These are phyloP conservation scores for Agrotis ipsilon DNA, from an alignment of 2,888 invertebrate species.

Conservation along the genomic window DNA sequence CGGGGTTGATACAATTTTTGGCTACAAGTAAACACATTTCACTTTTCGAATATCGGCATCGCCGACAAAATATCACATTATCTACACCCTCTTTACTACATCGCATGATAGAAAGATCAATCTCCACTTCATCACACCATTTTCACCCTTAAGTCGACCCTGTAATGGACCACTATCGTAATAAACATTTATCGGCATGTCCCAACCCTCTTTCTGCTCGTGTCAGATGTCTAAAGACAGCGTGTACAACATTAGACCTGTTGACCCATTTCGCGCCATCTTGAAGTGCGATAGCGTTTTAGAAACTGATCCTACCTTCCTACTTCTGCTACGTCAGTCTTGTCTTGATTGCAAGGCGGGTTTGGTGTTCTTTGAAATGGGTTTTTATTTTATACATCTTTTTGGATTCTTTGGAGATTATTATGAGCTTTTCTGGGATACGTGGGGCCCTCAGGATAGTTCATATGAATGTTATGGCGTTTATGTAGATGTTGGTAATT, in stretches of 20 bases:
- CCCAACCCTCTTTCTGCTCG: slow-evolving; percentile 47
- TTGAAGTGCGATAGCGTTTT: slow-evolving; percentile 30
- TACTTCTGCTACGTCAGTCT: slow-evolving; percentile 2
- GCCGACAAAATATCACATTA: too few species aligned
- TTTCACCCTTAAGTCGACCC: slow-evolving; percentile 5
- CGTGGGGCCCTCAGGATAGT: not conserved
- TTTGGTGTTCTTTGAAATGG: slow-evolving; percentile 13
- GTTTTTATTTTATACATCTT: not conserved
- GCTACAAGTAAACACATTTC: too few species aligned
- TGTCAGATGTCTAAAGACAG: slow-evolving; percentile 51
- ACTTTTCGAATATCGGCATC: too few species aligned
- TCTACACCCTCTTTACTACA: not conserved
- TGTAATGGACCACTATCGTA: slow-evolving; percentile 28
- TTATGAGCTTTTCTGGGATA: not conserved
- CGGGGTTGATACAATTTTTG: too few species aligned
- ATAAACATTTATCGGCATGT: slow-evolving; percentile 57
- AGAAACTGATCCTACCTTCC: slow-evolving; percentile 24
- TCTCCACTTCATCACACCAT: not conserved
- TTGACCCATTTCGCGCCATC: slow-evolving; percentile 52
- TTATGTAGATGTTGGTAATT: too few species aligned
- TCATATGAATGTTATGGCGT: too few species aligned
- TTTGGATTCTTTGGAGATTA: not conserved
- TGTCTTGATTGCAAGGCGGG: slow-evolving; percentile 6
- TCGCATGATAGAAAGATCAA: not conserved
- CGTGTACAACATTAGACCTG: slow-evolving; percentile 55